Percentiles rank a stretch among this genome's conserved stretches.
phyloP scores from a whole-genome alignment of 2,888 invertebrate genomes.

The Dyspetes luteomarginatus region DNA sequence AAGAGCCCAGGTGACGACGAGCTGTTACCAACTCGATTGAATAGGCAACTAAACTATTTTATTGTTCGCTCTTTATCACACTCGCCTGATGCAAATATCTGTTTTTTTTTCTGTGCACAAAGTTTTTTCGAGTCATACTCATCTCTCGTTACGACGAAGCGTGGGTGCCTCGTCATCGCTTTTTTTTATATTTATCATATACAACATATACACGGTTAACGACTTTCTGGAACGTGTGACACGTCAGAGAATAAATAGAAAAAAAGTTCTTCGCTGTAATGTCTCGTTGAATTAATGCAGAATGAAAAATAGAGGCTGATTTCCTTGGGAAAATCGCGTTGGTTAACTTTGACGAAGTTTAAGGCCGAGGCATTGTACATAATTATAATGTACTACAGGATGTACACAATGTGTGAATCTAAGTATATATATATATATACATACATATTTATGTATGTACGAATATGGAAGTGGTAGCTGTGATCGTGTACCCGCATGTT shows the following conservation, averaged over 20 bases:
- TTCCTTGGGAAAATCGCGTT: constrained; percentile 50
- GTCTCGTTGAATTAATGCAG: constrained; percentile 13
- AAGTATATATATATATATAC: neutral
- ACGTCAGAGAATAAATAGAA: neutral
- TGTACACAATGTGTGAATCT: neutral
- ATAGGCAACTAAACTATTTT: constrained; percentile 1
- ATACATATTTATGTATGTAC: neutral
- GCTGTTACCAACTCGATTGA: neutral
- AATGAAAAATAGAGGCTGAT: constrained; percentile 29
- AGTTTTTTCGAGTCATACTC: neutral
- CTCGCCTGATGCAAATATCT: neutral
- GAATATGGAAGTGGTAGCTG: neutral
- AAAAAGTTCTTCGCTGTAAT: constrained; percentile 7
- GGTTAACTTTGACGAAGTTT: constrained; percentile 46
- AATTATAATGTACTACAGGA: constrained; percentile 22
- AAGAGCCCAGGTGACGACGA: neutral
- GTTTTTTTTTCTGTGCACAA: neutral
- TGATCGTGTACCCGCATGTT: constrained; percentile 29
- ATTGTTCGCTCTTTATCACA: neutral
- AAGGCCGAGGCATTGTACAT: constrained; percentile 53
- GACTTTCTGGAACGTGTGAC: neutral
- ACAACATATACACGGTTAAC: neutral
- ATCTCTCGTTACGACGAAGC: neutral
- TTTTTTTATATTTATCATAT: neutral
- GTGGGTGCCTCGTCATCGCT: neutral